Evolutionary conservation across 2,888 invertebrate genomes (phyloP), one percentile per base, ranked within the genome.

Genomic region (Dryocosmus kuriphilus): DNA sequence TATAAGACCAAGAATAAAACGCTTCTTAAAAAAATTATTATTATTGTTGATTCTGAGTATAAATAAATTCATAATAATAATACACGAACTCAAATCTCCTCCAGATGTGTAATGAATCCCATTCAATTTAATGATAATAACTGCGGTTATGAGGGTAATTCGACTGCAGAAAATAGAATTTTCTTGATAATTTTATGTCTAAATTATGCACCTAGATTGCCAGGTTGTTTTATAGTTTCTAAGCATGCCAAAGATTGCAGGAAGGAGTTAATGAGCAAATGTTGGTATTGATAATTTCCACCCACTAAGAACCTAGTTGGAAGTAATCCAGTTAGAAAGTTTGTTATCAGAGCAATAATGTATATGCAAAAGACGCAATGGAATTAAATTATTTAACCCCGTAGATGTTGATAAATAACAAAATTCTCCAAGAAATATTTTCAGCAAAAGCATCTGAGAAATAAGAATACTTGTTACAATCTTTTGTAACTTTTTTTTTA

Each of bases 301-400:
- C 61, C 27, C 61, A 61, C 27, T 61, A 6, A 14, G 30, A 27
- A 61, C 19, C 9, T 7, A 27, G 60, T 27, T 61, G 30, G 19
- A 61, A 61, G 30, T 61, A 7, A 61, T 30, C 61, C 27, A 61
- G 61, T 61, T 61, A 30, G 30, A 61, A 61, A 61, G 61, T 61
- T 61, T 30, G 16, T 61, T 61, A 61, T 61, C 61, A 61, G 11
- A 6, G 61, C 6, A 61, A 46, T n/a, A 61, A 30, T 27, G 7
- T 14, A 61, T 61, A 27, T 61, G 27, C 30, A 61, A 11, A 5
- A 61, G 24, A 61, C 19, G 22, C 22, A 38, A 65, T 22, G 38
- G 14, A 41, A 65, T 38, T 65, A 9, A 38, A 65, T 65, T 41
- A 35, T 46, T 46, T 46, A 7, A 46, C 46, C 46, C n/a, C 19